These are phyloP conservation scores for Nomada fucata DNA, from an alignment of 2,888 invertebrate species.

Conservation along the genomic window DNA sequence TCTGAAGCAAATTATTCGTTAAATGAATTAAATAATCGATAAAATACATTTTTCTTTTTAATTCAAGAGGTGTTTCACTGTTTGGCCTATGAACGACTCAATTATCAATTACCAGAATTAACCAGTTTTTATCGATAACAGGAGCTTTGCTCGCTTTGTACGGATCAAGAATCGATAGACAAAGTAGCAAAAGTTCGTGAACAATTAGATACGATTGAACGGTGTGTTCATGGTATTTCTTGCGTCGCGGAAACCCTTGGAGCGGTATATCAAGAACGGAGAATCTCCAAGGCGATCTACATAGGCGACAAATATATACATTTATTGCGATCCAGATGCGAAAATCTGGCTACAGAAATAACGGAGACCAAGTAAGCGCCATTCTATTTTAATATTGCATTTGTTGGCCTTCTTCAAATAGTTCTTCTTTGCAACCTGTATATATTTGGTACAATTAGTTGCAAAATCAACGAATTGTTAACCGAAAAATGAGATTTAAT, in stretches of 20 bases:
- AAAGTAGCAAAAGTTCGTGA: slow-evolving; percentile 78
- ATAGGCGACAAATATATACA: slow-evolving; percentile 80
- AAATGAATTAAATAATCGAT: no score
- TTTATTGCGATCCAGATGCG: slow-evolving; percentile 77
- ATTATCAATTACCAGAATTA: no score
- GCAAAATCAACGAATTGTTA: background rate
- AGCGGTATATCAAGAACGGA: slow-evolving; percentile 80
- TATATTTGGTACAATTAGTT: background rate
- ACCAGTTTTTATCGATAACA: slow-evolving; percentile 48
- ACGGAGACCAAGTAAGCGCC: slow-evolving; percentile 80
- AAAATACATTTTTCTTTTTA: background rate
- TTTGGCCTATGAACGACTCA: no score
- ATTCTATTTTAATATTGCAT: background rate
- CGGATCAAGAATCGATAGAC: slow-evolving; percentile 81
- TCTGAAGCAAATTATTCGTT: no score
- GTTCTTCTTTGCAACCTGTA: background rate
- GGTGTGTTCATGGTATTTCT: slow-evolving; percentile 79
- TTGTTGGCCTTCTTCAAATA: background rate
- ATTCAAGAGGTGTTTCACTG: no score
- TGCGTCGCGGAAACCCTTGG: slow-evolving; percentile 81
- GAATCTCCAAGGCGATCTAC: slow-evolving; percentile 78
- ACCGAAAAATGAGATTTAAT: background rate
- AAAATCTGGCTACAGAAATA: slow-evolving; percentile 78
- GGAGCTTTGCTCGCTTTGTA: slow-evolving; percentile 80
- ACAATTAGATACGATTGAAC: slow-evolving; percentile 79